Base-by-base conservation (phyloP, 2,888 invertebrate species). In the Caenorhabditis becei region DNA sequence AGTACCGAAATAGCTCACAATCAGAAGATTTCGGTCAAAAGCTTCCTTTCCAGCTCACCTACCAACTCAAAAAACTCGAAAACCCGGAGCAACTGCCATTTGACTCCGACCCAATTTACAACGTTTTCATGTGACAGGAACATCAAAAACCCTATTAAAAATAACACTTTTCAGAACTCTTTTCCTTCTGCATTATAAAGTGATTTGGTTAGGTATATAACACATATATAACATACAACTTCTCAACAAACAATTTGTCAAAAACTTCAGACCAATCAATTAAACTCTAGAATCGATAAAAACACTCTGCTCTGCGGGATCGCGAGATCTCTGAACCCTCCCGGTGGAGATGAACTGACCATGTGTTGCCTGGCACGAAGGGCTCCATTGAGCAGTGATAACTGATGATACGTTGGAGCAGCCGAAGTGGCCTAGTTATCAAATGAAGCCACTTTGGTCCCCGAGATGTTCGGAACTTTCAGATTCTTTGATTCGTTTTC, bases 351-450 rank as follows among this genome's bases (percentile, higher is more conserved):
- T 18, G 61, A 44, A n/a, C 44, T 44, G 61, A 61, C 61, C 61
- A 61, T 61, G 61, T 61, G 61, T 24, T 41, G 16, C 16, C 7
- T 24, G 47, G 11, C n/a, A 61, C 41, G 24, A 24, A 41, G 18
- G 59, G 49, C 59, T 24, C 59, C 69, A 69, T 69, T 37, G 69
- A 67, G 67, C 67, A 58, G 18, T 58, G 67, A 69, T 69, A 59
- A 59, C n/a, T 23, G 28, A 51, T 59, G 58, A 69, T 49, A 59
- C 26, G n/a, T 53, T 26, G 7, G 41, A 41, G 41, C 16, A 24
- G 53, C 53, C 18, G 23, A 53, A 26, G 14, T 53, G 14, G 24
- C 14, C 26, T 16, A 1, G 53, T 23, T 47, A 11, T 16, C 10
- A 35, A 10, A 2, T 47, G 18, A 7, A 47, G 18, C n/a, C 35